A percentile compares a stretch with the other conserved stretches of the same genome.
phyloP scores from a whole-genome alignment of 64 coral and sea anemone species.

The Exaiptasia diaphana region DNA sequence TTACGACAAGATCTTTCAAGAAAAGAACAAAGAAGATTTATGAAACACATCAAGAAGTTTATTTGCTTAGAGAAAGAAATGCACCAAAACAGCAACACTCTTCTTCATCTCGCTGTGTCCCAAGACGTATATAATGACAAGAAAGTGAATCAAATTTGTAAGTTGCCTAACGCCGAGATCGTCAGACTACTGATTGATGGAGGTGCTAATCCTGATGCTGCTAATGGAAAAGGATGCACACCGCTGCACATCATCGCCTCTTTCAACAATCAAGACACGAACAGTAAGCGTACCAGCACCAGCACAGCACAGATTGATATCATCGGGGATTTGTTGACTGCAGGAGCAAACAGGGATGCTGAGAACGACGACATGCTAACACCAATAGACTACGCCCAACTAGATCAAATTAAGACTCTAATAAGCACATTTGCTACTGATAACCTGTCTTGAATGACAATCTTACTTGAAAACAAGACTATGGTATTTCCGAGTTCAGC shows the following conservation, averaged over 20 bases:
- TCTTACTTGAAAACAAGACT: too few species aligned
- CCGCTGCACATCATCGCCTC: slow-evolving; percentile 41
- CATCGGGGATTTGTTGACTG: slow-evolving; percentile 1
- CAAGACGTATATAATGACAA: slow-evolving; percentile 24
- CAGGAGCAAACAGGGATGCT: not conserved
- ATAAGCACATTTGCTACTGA: not conserved
- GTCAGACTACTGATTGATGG: slow-evolving; percentile 47
- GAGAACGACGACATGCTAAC: not conserved
- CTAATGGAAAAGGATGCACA: slow-evolving; percentile 25
- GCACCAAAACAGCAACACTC: not conserved
- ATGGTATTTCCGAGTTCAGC: too few species aligned
- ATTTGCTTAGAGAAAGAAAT: slow-evolving; percentile 29
- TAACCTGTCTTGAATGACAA: not conserved
- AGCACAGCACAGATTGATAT: slow-evolving; percentile 13
- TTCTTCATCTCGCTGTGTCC: slow-evolving; percentile 47
- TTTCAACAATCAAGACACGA: not conserved
- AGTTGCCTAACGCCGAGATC: slow-evolving; percentile 45
- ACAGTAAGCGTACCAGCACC: not conserved
- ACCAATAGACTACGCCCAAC: not conserved
- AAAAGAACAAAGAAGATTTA: slow-evolving; percentile 44
- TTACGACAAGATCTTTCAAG: slow-evolving; percentile 26
- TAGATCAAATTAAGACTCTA: not conserved
- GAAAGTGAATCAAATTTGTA: slow-evolving; percentile 8
- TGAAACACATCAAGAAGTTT: slow-evolving; percentile 47
- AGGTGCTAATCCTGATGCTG: slow-evolving; percentile 44